Evolutionary conservation across 2,797 vertebrate species (phyloP).

Genomic region (Sciaenops ocellatus): DNA sequence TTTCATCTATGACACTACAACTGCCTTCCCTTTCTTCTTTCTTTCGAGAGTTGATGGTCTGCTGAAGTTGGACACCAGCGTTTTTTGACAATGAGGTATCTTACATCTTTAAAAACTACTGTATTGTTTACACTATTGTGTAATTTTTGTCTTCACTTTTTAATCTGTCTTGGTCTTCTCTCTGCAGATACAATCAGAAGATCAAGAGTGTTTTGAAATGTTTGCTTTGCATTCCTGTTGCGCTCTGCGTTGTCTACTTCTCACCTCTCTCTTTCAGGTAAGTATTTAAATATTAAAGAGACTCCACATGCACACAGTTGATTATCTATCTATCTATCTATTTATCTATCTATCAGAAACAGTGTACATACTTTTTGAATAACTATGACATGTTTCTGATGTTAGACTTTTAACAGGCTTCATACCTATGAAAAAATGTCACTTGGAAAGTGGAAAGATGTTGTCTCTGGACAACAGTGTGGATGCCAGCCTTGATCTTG

Average conservation of each 20-base stretch:
- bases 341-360: too few relatives aligned
- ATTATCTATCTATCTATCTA: too few relatives aligned
- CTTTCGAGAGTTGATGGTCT: background rate
- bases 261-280: constrained; percentile 31
- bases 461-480: constrained; percentile 51
- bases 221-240: constrained; percentile 23
- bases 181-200: constrained; percentile 46
- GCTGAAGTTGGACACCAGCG: background rate
- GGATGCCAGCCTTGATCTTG: constrained; percentile 72
- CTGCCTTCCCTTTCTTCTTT: background rate
- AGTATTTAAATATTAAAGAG: background rate
- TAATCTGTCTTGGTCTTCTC: constrained; percentile 1
- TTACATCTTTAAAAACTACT: background rate
- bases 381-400: constrained; percentile 4
- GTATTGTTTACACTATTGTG: background rate
- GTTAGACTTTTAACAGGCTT: constrained; percentile 58
- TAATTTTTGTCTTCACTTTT: background rate
- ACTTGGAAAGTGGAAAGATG: constrained; percentile 45
- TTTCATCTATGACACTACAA: background rate
- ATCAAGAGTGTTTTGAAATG: constrained; percentile 6
- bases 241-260: constrained; percentile 36
- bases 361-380: background rate
- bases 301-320: background rate
- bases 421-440: constrained; percentile 69
- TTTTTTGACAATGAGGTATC: constrained; percentile 44